Base-by-base conservation (phyloP, 2,888 invertebrate genomes). In the Liodrosophila aerea region DNA sequence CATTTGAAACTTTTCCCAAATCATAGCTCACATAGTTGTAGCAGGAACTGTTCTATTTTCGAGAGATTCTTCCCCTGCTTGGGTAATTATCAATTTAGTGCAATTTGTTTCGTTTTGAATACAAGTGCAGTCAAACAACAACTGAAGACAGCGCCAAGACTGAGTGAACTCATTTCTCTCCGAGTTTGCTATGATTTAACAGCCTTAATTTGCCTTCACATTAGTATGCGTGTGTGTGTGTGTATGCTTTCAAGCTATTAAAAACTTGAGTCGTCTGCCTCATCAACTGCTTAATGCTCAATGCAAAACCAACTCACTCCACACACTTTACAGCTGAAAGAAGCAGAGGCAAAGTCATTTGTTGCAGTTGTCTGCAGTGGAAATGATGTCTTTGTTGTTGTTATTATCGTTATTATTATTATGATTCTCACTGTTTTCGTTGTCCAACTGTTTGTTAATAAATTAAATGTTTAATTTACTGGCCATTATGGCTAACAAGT, bases 391-490 rank as follows among this genome's bases (percentile, higher is more conserved):
- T 30, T 52, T 59, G 34, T 58, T 44, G 18, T 27, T 41, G 8
- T 34, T 45, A 18, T 46, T 22, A 5, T 30, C 37, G 15, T 44
- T 60, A 31, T 46, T 50, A 33, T 33, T 57, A 9, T 54, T 46
- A 33, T 51, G 57, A 52, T 30, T 59, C 45, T 34, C 5, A 5
- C 54, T 58, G 60, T 60, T 46, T 33, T 52, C 60, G 62, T 30
- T 53, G 62, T 18, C 53, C 50, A 68, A 62, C 60, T 58, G 83
- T 83, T 85, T 78, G 85, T 78, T 80, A 80, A 78, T 78, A 83
- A 85, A 78, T 78, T 80, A 85, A 85, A 80, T 80, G 73, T 76
- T 78, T 83, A 78, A 85, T 78, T 78, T 76, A 69, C 76, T 80
- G 73, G 45, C 66, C 83, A 85, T 78, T 85, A 78, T 61, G 57